Evolutionary conservation across 2,113 vertebrate genomes (phyloP).

Genomic region (Gymnocephalus cernua): DNA sequence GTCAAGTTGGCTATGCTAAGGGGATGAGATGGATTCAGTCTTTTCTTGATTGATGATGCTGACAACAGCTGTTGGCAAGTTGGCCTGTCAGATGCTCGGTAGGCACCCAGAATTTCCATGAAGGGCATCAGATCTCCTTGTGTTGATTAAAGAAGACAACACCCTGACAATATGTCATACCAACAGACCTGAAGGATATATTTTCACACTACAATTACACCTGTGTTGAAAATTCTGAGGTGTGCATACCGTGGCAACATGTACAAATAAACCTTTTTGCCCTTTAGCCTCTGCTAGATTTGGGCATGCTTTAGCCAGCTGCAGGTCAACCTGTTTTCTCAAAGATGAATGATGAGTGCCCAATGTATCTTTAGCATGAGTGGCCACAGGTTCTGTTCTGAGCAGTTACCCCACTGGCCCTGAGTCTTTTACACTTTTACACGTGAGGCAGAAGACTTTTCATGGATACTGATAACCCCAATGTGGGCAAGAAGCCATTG

Average conservation of each 20-base stretch:
- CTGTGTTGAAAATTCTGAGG: neutral
- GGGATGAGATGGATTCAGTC: conserved; percentile 20
- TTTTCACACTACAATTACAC: neutral
- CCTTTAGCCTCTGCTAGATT: neutral
- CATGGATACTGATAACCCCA: conserved; percentile 43
- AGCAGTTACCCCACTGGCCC: neutral
- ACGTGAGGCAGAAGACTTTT: conserved; percentile 34
- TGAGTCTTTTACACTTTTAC: neutral
- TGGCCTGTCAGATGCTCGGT: neutral
- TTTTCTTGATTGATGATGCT: conserved; percentile 17
- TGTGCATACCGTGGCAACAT: neutral
- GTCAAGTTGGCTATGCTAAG: neutral
- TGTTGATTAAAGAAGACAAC: neutral
- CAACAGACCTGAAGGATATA: neutral
- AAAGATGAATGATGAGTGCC: neutral
- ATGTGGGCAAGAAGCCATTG: conserved; percentile 59
- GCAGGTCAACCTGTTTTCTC: neutral
- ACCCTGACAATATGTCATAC: neutral
- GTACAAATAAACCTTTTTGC: neutral
- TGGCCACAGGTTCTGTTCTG: neutral
- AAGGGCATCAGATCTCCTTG: neutral
- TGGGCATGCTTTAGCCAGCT: neutral
- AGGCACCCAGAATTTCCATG: neutral
- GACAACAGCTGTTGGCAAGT: conserved; percentile 26
- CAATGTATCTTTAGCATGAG: neutral